phyloP scores from a whole-genome alignment of 2,113 vertebrate species.

The Leptodactylus fuscus region DNA sequence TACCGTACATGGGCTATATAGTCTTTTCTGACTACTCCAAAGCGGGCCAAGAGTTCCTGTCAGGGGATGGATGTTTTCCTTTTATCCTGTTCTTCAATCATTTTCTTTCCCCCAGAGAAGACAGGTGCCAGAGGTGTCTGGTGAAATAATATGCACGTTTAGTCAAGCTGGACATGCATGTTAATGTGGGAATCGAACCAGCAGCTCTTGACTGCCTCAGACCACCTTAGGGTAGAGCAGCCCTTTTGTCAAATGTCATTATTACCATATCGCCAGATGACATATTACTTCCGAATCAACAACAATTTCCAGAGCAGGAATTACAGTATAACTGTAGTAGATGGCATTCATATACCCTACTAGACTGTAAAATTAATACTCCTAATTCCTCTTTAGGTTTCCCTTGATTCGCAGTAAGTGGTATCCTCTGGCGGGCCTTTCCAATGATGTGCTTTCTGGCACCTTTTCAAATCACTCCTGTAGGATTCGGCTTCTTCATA shows the following conservation, averaged over 20 bases:
- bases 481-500: not conserved
- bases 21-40: not conserved
- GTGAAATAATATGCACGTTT: not conserved
- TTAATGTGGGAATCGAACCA: not conserved
- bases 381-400: not conserved
- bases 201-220: not conserved
- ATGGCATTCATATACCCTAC: not conserved
- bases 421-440: slow-evolving; percentile 1
- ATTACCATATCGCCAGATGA: not conserved
- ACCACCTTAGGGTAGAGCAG: not conserved
- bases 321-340: not conserved
- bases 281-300: not conserved
- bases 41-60: not conserved
- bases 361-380: not conserved
- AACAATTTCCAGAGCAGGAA: not conserved
- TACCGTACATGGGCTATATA: not conserved
- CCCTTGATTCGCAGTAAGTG: not conserved
- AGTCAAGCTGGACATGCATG: not conserved
- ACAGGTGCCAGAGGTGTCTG: not conserved
- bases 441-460: not conserved
- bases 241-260: not conserved
- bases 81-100: not conserved
- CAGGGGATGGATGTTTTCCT: not conserved
- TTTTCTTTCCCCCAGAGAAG: not conserved
- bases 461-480: not conserved